These are phyloP conservation scores for Cheilosia scutellata DNA, from an alignment of 2,888 invertebrate genomes.

Conservation along the genomic window DNA sequence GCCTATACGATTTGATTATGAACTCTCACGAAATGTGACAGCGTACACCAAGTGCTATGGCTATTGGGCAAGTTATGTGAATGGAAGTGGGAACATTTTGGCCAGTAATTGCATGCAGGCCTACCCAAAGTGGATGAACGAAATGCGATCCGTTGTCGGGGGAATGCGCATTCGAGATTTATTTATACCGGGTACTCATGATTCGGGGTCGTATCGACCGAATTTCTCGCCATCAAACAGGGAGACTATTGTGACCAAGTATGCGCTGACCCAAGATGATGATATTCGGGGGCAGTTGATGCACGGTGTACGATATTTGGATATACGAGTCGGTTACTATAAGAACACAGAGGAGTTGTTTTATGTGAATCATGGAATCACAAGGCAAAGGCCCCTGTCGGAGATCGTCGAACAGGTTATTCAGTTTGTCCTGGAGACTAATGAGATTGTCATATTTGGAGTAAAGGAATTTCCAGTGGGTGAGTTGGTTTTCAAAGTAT, in stretches of 20 bases:
- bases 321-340: slow-evolving; percentile 86
- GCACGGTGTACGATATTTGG: slow-evolving; percentile 87
- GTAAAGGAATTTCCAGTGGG: slow-evolving; percentile 87
- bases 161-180: slow-evolving; percentile 85
- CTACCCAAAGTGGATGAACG: slow-evolving; percentile 86
- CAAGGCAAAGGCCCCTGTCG: slow-evolving; percentile 84
- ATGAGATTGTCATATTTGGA: slow-evolving; percentile 87
- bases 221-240: slow-evolving; percentile 81
- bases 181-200: slow-evolving; percentile 89
- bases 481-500: slow-evolving; percentile 77
- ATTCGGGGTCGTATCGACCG: slow-evolving; percentile 86
- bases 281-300: slow-evolving; percentile 86
- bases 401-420: slow-evolving; percentile 85
- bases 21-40: slow-evolving; percentile 80
- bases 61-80: slow-evolving; percentile 83
- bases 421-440: slow-evolving; percentile 85
- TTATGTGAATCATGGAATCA: slow-evolving; percentile 86
- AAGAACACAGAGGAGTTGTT: slow-evolving; percentile 82
- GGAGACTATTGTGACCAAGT: slow-evolving; percentile 84
- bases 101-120: slow-evolving; percentile 85
- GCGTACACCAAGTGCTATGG: slow-evolving; percentile 81
- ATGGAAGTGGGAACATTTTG: slow-evolving; percentile 80
- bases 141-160: slow-evolving; percentile 84
- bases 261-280: slow-evolving; percentile 86
- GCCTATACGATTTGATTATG: slow-evolving; percentile 81